These are phyloP conservation scores for Drosophila kikkawai DNA, from an alignment of 1,140 invertebrate species.

Conservation along the genomic window DNA sequence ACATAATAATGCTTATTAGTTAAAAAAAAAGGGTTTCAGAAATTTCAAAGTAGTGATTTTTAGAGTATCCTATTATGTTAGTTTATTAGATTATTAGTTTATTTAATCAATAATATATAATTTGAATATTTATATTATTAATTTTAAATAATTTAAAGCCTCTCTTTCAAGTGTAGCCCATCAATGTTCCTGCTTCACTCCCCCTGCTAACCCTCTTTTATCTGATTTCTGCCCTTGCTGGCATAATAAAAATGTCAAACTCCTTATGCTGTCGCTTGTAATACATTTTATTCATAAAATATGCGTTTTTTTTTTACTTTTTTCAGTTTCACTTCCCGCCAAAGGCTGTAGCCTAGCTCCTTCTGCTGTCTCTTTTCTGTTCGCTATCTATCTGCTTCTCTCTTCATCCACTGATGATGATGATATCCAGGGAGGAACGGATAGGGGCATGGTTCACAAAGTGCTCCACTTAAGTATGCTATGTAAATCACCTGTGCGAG, in stretches of 20 bases:
- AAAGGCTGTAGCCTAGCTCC: conserved; percentile 23
- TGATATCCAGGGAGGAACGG: conserved; percentile 48
- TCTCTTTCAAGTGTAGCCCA: conserved; percentile 8
- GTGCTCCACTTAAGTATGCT: conserved; percentile 83
- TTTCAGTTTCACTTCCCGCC: conserved; percentile 9
- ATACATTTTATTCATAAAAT: conserved; percentile 83
- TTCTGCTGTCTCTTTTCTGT: not conserved
- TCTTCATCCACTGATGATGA: conserved; percentile 57
- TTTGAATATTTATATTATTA: not conserved
- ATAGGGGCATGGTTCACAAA: conserved; percentile 59
- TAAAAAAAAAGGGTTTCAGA: not conserved
- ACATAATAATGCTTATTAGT: not conserved
- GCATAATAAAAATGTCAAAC: conserved; percentile 82
- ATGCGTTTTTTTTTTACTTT: conserved; percentile 37
- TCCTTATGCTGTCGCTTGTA: conserved; percentile 79
- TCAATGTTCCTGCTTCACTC: conserved; percentile 19
- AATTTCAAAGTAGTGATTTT: not conserved
- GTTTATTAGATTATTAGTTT: not conserved
- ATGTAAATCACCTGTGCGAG: conserved; percentile 80
- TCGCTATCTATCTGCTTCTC: conserved; percentile 48
- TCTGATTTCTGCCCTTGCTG: conserved; percentile 38
- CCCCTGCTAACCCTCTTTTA: conserved; percentile 23
- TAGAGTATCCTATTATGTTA: no score
- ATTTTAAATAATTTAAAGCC: no score
- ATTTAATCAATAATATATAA: not conserved